phyloP scores from a whole-genome alignment of 1,140 invertebrate species.

The Nephila pilipes region DNA sequence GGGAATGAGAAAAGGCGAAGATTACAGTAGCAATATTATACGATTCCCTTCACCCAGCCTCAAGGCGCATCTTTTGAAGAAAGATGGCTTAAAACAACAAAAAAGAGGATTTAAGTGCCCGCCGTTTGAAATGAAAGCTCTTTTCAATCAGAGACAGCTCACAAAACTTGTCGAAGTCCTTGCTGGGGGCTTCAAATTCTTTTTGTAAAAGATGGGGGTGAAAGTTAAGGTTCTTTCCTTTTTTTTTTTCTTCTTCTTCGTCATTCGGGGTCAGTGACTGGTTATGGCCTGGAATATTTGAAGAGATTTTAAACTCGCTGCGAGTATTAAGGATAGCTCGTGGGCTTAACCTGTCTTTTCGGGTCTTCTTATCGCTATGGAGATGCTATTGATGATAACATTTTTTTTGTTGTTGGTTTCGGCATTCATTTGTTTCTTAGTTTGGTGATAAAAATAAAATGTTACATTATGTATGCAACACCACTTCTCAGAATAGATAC shows the following conservation, averaged over 20 bases:
- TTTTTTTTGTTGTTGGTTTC: neutral
- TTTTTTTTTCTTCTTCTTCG: neutral
- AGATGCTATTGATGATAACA: constrained; percentile 29
- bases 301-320: constrained; percentile 33
- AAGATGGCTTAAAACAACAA: constrained; percentile 17
- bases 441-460: neutral
- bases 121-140: constrained; percentile 32
- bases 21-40: constrained; percentile 27
- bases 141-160: constrained; percentile 31
- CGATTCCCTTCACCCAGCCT: neutral
- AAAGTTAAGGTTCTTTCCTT: constrained; percentile 46
- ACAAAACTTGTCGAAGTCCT: constrained; percentile 48
- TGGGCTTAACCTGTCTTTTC: constrained; percentile 56
- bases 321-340: constrained; percentile 30
- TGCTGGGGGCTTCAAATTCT: constrained; percentile 26
- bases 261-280: constrained; percentile 51
- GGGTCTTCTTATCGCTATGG: constrained; percentile 16
- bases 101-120: constrained; percentile 4
- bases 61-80: neutral
- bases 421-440: neutral
- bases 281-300: constrained; percentile 45
- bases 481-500: neutral
- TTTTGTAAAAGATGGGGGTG: constrained; percentile 48
- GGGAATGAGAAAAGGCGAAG: neutral
- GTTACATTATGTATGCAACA: neutral